These are phyloP conservation scores for Crossoptilon crossoptilon DNA, from an alignment of 2,797 vertebrate species.

Conservation along the genomic window DNA sequence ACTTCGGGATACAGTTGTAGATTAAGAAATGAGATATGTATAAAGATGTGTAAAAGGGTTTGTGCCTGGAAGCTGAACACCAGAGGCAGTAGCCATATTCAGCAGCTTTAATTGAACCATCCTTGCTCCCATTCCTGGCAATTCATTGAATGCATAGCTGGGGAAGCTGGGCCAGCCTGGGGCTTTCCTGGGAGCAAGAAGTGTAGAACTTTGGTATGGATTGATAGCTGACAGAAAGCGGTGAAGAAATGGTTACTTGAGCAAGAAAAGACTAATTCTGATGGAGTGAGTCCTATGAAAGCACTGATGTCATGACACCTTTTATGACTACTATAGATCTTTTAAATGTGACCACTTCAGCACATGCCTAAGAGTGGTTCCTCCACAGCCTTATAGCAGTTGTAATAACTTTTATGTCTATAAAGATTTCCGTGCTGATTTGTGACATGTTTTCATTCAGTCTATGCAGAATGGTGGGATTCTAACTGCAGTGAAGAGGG, in stretches of 20 bases:
- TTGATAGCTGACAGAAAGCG: not conserved
- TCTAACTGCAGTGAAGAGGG: not conserved
- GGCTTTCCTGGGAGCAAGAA: not conserved
- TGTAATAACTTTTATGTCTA: not conserved
- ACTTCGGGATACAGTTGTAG: not conserved
- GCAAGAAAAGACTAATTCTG: not conserved
- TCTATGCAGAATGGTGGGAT: not conserved
- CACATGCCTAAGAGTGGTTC: not conserved
- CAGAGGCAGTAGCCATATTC: not conserved
- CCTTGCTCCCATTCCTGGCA: not conserved
- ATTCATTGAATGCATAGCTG: not conserved
- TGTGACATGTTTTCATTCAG: not conserved
- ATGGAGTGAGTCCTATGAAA: not conserved
- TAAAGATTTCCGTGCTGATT: not conserved
- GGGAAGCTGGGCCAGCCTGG: not conserved
- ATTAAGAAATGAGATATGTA: not conserved
- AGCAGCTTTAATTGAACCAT: not conserved
- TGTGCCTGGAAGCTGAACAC: not conserved
- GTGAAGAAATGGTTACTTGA: not conserved
- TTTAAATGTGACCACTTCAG: not conserved
- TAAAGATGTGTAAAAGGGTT: not conserved
- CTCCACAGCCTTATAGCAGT: not conserved
- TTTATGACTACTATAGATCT: not conserved
- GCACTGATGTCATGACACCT: not conserved
- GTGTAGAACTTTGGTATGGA: not conserved